Conservation (phyloP, 2,888 invertebrate species). For the Chydorus sphaericus region DNA sequence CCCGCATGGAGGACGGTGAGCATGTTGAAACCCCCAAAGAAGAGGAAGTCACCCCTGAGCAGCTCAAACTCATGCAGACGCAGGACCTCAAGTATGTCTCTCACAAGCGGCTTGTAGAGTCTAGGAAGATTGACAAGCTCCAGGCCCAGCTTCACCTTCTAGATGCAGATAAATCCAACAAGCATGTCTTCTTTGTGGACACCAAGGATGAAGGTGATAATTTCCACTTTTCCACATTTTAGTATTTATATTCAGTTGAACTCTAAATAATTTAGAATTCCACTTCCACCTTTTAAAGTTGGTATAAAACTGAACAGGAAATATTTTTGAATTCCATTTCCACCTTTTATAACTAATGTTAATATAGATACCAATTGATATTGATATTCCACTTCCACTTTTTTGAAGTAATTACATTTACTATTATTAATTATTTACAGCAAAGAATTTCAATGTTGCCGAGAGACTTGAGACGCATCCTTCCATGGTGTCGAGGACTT, state of each 20-base stretch:
- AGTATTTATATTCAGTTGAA: background rate
- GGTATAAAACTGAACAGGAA: too few species aligned
- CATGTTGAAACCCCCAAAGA: constrained; percentile 34
- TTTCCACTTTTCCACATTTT: too few species aligned
- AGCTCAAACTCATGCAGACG: constrained; percentile 73
- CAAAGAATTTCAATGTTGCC: constrained; percentile 47
- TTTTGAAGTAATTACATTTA: background rate
- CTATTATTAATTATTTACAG: constrained; percentile 19
- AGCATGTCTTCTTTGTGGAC: constrained; percentile 66
- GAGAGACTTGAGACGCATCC: constrained; percentile 61
- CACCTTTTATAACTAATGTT: too few species aligned
- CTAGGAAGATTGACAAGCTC: constrained; percentile 55
- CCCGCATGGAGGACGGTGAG: constrained; percentile 43
- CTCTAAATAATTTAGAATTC: too few species aligned
- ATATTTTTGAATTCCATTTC: background rate
- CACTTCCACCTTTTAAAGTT: too few species aligned
- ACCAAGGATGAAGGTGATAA: constrained; percentile 36
- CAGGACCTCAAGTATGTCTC: constrained; percentile 82
- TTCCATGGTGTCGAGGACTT: constrained; percentile 46
- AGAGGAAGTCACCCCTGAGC: constrained; percentile 56
- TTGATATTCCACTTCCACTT: too few species aligned
- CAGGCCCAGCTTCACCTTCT: constrained; percentile 69
- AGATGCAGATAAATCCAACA: constrained; percentile 56
- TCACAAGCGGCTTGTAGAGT: constrained; percentile 70
- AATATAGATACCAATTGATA: background rate